Evolutionary conservation across 2,113 vertebrate species (phyloP).

Genomic region (Porphyrio hochstetteri): DNA sequence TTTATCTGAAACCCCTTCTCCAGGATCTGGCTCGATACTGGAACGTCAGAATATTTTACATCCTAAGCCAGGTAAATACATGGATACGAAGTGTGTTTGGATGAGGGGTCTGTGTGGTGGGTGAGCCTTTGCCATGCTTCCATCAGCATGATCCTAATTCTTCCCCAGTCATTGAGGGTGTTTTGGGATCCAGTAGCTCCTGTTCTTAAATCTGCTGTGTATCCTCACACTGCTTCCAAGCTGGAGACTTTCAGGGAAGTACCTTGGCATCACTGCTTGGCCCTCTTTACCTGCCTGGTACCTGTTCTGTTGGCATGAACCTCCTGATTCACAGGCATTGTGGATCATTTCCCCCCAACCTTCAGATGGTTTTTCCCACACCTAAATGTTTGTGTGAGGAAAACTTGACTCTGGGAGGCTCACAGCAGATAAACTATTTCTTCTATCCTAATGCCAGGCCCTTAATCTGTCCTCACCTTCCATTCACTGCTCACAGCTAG

Average conservation of each 20-base stretch:
- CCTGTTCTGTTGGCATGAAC: not conserved
- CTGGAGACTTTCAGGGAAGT: not conserved
- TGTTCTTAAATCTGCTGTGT: not conserved
- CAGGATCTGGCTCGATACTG: conserved; percentile 78
- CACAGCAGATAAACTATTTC: not conserved
- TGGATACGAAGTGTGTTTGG: not conserved
- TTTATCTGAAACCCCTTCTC: conserved; percentile 81
- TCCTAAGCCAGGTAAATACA: conserved; percentile 80
- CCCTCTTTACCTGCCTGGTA: not conserved
- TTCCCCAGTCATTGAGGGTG: not conserved
- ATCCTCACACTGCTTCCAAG: not conserved
- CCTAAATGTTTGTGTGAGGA: not conserved
- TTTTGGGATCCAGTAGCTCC: not conserved
- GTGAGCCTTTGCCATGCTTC: not conserved
- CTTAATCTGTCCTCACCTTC: not conserved
- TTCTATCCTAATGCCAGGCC: not conserved
- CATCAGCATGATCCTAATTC: not conserved
- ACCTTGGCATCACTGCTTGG: not conserved
- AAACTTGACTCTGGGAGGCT: not conserved
- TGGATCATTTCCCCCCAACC: not conserved
- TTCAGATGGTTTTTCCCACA: not conserved
- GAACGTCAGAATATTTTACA: conserved; percentile 77
- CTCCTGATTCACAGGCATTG: not conserved
- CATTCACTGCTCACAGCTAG: not conserved
- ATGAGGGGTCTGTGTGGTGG: not conserved